Percentiles rank a stretch among this genome's conserved stretches.
phyloP scores from a whole-genome alignment of 1,140 invertebrate genomes.

The Drosophila novamexicana region DNA sequence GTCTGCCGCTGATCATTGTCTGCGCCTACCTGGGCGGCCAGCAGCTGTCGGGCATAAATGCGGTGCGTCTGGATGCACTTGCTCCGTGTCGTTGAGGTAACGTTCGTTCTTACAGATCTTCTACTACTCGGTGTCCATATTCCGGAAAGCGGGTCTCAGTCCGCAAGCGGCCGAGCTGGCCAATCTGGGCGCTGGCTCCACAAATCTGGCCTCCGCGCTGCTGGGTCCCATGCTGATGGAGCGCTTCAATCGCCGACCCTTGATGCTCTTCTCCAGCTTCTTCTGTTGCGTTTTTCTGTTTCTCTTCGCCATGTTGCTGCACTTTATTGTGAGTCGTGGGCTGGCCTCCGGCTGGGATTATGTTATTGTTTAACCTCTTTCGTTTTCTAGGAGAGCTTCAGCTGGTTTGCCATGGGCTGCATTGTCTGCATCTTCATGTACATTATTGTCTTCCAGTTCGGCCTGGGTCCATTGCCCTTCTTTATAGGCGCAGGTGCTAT shows the following conservation, averaged over 20 bases:
- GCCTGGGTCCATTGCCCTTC: slow-evolving; percentile 94
- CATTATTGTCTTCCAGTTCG: slow-evolving; percentile 93
- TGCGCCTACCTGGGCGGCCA: slow-evolving; percentile 91
- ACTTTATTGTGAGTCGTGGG: slow-evolving; percentile 86
- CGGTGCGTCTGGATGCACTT: slow-evolving; percentile 85
- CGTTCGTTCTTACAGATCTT: slow-evolving; percentile 86
- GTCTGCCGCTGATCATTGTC: slow-evolving; percentile 89
- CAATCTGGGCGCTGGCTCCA: slow-evolving; percentile 88
- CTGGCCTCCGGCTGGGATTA: background rate
- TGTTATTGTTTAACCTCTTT: background rate
- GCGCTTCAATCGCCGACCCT: slow-evolving; percentile 85
- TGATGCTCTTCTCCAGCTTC: slow-evolving; percentile 86
- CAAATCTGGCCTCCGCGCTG: slow-evolving; percentile 88
- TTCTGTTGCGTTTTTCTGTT: slow-evolving; percentile 85
- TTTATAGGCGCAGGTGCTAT: slow-evolving; percentile 87
- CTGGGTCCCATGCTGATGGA: slow-evolving; percentile 87
- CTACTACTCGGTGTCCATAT: slow-evolving; percentile 90
- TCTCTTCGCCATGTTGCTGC: slow-evolving; percentile 86
- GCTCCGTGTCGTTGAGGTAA: background rate
- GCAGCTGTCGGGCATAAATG: slow-evolving; percentile 94
- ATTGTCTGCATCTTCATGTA: slow-evolving; percentile 88
- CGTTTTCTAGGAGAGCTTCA: slow-evolving; percentile 85
- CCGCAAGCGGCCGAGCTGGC: slow-evolving; percentile 86
- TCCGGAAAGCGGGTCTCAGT: slow-evolving; percentile 87
- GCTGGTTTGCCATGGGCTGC: slow-evolving; percentile 88